Evolutionary conservation across 2,797 vertebrate genomes (phyloP), one percentile per base, ranked within the genome.

Genomic region (Carduelis carduelis): DNA sequence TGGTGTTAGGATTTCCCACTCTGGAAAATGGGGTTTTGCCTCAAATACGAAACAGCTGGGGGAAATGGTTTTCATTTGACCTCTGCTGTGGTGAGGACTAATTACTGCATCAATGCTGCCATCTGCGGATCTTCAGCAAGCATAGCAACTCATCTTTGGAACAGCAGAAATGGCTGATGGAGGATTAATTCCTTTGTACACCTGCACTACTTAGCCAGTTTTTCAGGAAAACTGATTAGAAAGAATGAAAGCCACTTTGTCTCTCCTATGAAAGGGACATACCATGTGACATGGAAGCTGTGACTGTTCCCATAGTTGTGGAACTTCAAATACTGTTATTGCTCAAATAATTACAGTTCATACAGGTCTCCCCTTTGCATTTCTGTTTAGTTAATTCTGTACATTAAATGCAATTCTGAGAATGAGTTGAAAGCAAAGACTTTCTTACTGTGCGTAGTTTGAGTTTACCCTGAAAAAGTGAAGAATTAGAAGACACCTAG

Each of bases 81-180:
- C 28, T 47, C 18, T 20, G 32, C 26, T 30, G 32, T 71, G 64
- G 14, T 49, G 68, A 53, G 56, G 63, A 32, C 47, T 59, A 57
- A 86, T 95, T 89, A 41, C 63, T 91, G 87, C n/a, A 14, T 82
- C 82, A 86, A 90, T 90, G 89, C 95, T 96, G 96, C 95, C 96
- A 96, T 87, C 96, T 96, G 39, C 1, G 2, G 95, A 56, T 75
- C 64, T 49, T 44, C 17, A 49, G 14, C 27, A 43, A 46, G 69
- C 53, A 90, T 43, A 91, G 83, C 96, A 93, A 26, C 43, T 35
- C 28, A 16, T 56, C 39, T 71, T 39, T 37, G 79, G 18, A 80
- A 28, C 32, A 32, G 35, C 44, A 35, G 47, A n/a, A 64, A 57
- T 79, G 50, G 34, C 41, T 66, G 28, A 14, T 8, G 14, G 14